phyloP scores from a whole-genome alignment of 1,140 invertebrate species.

The Chymomyza costata region DNA sequence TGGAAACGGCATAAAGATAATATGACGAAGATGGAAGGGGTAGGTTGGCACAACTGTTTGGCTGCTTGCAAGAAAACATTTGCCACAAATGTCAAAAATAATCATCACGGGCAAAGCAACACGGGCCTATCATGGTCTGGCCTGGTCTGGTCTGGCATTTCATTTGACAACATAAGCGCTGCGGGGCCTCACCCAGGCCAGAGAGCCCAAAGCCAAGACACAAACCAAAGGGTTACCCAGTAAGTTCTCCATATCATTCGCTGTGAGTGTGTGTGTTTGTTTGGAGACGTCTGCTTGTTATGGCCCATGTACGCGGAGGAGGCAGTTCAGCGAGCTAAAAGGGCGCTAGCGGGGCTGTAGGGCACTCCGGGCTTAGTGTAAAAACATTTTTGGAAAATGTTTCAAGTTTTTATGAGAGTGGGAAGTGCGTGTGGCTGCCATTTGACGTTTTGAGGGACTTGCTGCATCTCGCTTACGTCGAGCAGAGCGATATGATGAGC shows the following conservation, averaged over 20 bases:
- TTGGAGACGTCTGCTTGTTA: conserved; percentile 36
- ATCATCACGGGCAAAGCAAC: conserved; percentile 65
- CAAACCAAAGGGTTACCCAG: conserved; percentile 52
- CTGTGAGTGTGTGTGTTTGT: conserved; percentile 43
- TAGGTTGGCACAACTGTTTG: conserved; percentile 8
- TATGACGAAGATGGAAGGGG: neutral
- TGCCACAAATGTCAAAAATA: conserved; percentile 72
- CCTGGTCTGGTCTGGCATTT: conserved; percentile 31
- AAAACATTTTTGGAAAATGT: conserved; percentile 56
- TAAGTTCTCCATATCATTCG: conserved; percentile 8
- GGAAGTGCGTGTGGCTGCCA: conserved; percentile 48
- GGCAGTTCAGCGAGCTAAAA: neutral
- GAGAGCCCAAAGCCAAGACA: conserved; percentile 20
- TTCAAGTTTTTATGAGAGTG: conserved; percentile 66
- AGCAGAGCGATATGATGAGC: neutral
- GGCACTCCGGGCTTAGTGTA: neutral
- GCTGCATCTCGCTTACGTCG: neutral
- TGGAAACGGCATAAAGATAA: too few relatives aligned
- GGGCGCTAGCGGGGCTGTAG: neutral
- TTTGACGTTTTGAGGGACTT: conserved; percentile 9
- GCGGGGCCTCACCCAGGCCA: neutral
- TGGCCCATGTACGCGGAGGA: neutral
- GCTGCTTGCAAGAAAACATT: conserved; percentile 41
- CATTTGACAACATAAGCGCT: conserved; percentile 56
- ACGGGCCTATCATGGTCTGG: conserved; percentile 25